Conservation (phyloP, 2,797 vertebrate genomes). For the Periparus ater region DNA sequence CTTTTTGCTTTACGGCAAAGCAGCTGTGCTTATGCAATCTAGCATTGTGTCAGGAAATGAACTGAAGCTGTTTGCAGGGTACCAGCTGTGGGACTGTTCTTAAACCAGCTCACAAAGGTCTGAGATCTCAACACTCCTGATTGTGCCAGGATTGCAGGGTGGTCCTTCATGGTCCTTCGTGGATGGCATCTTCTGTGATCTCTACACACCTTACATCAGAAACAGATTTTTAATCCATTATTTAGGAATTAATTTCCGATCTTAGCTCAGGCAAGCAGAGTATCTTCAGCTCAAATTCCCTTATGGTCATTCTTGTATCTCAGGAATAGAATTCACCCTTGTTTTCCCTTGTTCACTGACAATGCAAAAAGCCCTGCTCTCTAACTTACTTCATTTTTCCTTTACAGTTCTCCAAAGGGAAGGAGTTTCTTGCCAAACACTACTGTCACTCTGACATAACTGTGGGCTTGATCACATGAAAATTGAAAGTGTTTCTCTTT, state of each 20-base stretch:
- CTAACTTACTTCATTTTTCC: not conserved
- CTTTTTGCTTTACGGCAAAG: not conserved
- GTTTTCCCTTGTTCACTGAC: not conserved
- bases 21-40: slow-evolving; percentile 2
- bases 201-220: not conserved
- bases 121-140: not conserved
- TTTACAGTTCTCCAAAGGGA: not conserved
- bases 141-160: not conserved
- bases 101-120: not conserved
- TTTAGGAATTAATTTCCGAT: not conserved
- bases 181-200: not conserved
- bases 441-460: slow-evolving; percentile 35
- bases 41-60: not conserved
- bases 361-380: not conserved
- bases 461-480: not conserved
- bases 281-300: not conserved
- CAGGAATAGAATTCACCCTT: not conserved
- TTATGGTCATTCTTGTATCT: not conserved
- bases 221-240: not conserved
- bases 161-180: not conserved
- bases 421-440: not conserved
- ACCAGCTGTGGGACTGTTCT: not conserved
- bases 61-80: not conserved
- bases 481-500: slow-evolving; percentile 42
- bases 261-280: not conserved